Evolutionary conservation across 2,888 invertebrate genomes (phyloP).

Genomic region (Sarcophaga rosellei): DNA sequence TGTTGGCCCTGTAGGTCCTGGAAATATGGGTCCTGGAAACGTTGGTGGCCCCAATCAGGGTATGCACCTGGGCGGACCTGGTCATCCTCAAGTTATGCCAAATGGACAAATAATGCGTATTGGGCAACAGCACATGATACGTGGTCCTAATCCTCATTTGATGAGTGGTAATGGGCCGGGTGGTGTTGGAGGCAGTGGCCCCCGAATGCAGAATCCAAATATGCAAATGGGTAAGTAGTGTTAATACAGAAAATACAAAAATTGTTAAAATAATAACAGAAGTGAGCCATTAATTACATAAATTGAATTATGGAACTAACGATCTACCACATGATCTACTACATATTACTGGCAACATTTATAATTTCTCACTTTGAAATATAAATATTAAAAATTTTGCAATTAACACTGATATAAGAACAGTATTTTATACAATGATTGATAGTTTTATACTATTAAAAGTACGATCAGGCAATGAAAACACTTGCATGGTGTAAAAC

Average conservation of each 20-base stretch:
- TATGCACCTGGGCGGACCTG: constrained; percentile 77
- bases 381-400: too few species aligned
- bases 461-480: too few species aligned
- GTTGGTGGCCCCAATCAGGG: constrained; percentile 77
- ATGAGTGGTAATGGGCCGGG: constrained; percentile 76
- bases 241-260: background rate
- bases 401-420: too few species aligned
- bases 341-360: too few species aligned
- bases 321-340: too few species aligned
- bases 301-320: too few species aligned
- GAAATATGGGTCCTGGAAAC: constrained; percentile 72
- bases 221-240: constrained; percentile 78
- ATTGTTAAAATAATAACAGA: background rate
- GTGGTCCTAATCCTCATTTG: constrained; percentile 81
- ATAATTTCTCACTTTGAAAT: too few species aligned
- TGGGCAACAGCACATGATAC: constrained; percentile 78
- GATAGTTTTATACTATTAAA: too few species aligned
- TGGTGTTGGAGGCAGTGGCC: constrained; percentile 78
- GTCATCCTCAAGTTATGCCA: constrained; percentile 86
- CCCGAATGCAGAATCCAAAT: constrained; percentile 84
- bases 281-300: too few species aligned
- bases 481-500: too few species aligned
- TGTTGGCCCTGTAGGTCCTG: constrained; percentile 85
- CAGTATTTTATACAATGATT: too few species aligned
- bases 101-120: constrained; percentile 88